Evolutionary conservation across 1,140 invertebrate species (phyloP), one percentile per base, ranked within the genome.

Genomic region (Neuroterus valhalla): DNA sequence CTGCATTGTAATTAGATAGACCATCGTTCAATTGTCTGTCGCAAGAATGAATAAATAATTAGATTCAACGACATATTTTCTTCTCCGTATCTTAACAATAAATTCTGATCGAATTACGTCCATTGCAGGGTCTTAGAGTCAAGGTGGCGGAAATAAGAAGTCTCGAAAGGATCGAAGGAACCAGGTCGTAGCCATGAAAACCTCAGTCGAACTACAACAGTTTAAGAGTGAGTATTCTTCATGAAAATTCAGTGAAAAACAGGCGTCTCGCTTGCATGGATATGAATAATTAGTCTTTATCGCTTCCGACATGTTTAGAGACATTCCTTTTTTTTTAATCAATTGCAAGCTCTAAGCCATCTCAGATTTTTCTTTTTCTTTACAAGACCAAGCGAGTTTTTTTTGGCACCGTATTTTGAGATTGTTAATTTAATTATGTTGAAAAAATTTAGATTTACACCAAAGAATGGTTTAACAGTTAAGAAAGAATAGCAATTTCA

Each of bases 211-310:
- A 31, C 62, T 88, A 26, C 85, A 84, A 31, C 84, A 83, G 45
- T 88, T 84, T 71, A 87, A 84, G 78, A 88, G 87, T 88, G 66
- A 87, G 86, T 87, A 81, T 67, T 74, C 14, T 10, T 45, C 52
- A 31, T 3, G 14, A 19, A 48, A 48, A 2, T 70, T 50, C 38
- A 68, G 26, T 44, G 66, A 66, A n/a, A 66, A 17, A 31, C 15
- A 69, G 15, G 15, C 42, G 26, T 76, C 45, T 42, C 44, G 42
- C 46, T 5, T 50, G 19, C 46, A 72, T 69, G 23, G 31, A 67
- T 38, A 4, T 38, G 17, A 43, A 42, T 38, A 19, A 21, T 62
- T 17, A 21, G 19, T 21, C 2, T 17, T 62, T 38, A 0, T 62
- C 26, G 12, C 12, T 62, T 62, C 19, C 12, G 19, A 19, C 8